Evolutionary conservation across 30 jellyfish, hydroid and myxozoan genomes (phyloP), one percentile per base, ranked within the genome.

Genomic region (Hydractinia symbiolongicarpus): DNA sequence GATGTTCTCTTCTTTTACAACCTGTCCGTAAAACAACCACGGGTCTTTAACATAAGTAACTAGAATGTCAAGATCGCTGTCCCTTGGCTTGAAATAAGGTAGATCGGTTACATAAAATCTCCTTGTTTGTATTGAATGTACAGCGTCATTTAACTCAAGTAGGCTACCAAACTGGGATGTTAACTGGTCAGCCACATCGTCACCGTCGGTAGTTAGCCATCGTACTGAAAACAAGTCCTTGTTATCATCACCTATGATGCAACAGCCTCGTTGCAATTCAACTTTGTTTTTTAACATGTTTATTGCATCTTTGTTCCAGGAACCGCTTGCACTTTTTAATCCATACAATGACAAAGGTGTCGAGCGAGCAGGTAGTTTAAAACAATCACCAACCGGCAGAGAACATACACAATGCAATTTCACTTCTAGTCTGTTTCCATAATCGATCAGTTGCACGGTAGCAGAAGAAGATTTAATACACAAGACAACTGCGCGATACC

Each of bases 41-140:
- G 96, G 96, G 66, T 52, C 73, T 83, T 82, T 86, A 0, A 88
- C 83, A 67, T 88, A 92, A 67, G 81, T 72, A 72, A 72, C 53
- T 50, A 72, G 19, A 57, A 50, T 1, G 53, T 72, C 81, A 72
- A 72, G 0, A 50, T 72, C 53, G 44, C 49, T n/a, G 16, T 44
- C 4, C 4, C 44, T 6, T 8, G 81, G 81, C 83, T 20, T 19
- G 17, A 5, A 30, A 30, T 2, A 30, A 30, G 44, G 44, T 30
- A 30, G 1, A 30, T 30, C 44, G 44, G 44, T 30, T 30, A 30
- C 44, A 30, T 30, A 30, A 30, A 30, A 30, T 30, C 44, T 30
- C 44, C 2, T 30, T 30, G 44, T 30, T 30, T 30, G 44, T 30
- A 30, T 30, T 30, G 44, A 30, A 30, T 30, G 44, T 30, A 30